phyloP scores from a whole-genome alignment of 2,797 vertebrate genomes.

The Galagoides demidoff region DNA sequence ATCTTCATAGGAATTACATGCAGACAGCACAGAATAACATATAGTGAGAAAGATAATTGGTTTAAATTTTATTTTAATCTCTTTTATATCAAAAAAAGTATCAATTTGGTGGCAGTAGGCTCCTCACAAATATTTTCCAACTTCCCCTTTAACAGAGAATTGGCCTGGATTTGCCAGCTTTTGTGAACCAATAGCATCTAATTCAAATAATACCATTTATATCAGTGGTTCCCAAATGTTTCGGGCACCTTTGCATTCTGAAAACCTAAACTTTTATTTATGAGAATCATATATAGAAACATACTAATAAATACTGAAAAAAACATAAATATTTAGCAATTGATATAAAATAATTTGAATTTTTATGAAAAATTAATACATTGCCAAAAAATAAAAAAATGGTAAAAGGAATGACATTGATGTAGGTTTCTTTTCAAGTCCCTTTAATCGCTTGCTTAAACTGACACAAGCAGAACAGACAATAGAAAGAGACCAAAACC shows the following conservation, averaged over 20 bases:
- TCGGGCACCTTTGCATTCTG: neutral
- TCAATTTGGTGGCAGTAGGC: neutral
- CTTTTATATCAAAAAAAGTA: neutral
- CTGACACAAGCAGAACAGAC: neutral
- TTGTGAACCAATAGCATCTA: neutral
- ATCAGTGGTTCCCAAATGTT: neutral
- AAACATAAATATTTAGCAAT: neutral
- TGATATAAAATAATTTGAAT: neutral
- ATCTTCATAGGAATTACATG: neutral
- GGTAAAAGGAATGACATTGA: neutral
- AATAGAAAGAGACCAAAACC: neutral
- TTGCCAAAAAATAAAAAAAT: slow-evolving; percentile 14
- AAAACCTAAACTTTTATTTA: neutral
- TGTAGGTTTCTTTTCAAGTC: neutral
- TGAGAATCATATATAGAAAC: neutral
- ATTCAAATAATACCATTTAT: neutral
- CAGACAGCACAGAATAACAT: neutral
- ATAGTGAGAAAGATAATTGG: neutral
- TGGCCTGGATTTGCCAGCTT: neutral
- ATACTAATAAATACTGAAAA: neutral
- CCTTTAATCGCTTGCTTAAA: slow-evolving; percentile 27
- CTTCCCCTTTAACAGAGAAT: neutral
- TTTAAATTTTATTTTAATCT: slow-evolving; percentile 25
- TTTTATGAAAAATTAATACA: neutral
- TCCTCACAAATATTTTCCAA: neutral